phyloP scores from a whole-genome alignment of 37 sponge, comb jelly and placozoan genomes.

The Chondrosia reniformis region DNA sequence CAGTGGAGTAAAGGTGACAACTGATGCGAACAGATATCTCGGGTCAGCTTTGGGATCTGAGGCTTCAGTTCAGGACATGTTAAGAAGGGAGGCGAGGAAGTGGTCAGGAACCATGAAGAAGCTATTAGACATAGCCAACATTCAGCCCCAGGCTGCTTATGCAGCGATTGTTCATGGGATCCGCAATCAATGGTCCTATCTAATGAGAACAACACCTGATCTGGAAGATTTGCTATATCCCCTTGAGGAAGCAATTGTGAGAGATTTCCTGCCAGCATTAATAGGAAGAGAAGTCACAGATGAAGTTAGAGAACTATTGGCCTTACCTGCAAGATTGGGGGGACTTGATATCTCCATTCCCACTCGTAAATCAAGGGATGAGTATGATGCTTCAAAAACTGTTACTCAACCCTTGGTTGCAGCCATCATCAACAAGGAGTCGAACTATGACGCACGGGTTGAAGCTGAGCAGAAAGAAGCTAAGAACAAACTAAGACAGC shows the following conservation, averaged over 20 bases:
- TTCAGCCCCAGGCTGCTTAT: conserved; percentile 18
- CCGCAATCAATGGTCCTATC: conserved; percentile 2
- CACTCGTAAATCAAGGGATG: neutral
- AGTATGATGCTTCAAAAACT: conserved; percentile 6
- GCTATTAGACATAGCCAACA: neutral
- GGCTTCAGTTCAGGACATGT: neutral
- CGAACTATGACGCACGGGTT: neutral
- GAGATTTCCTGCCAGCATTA: neutral
- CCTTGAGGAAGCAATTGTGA: conserved; percentile 10
- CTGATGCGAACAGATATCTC: conserved; percentile 3
- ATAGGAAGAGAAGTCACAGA: neutral
- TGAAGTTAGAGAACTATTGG: neutral
- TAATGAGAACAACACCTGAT: neutral
- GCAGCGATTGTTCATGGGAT: conserved; percentile 12
- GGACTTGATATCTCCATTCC: neutral
- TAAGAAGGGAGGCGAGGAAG: neutral
- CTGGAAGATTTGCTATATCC: neutral
- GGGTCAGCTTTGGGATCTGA: conserved; percentile 2
- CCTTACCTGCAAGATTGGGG: neutral
- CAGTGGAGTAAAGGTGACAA: neutral
- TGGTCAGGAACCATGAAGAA: conserved; percentile 1
- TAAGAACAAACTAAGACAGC: neutral
- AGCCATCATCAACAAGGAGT: neutral
- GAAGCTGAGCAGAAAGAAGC: neutral
- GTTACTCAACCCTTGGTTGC: neutral